A percentile compares a stretch with the other conserved stretches of the same genome.
These are phyloP conservation scores for Pogoniulus pusillus DNA, from an alignment of 2,797 vertebrate species.

Conservation along the genomic window DNA sequence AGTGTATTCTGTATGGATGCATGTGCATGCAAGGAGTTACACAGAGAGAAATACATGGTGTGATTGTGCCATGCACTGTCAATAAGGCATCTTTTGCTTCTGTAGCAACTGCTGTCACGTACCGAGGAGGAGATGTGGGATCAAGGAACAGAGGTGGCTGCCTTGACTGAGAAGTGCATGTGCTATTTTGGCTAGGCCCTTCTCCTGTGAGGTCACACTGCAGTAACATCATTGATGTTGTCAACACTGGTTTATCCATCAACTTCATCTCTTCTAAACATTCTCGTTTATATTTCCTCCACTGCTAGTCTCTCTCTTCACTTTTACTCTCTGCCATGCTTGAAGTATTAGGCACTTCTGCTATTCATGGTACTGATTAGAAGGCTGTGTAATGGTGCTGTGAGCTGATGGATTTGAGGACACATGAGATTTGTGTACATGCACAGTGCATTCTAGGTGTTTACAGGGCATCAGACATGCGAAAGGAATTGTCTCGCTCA, in stretches of 20 bases:
- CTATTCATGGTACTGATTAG: neutral
- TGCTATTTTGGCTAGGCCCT: neutral
- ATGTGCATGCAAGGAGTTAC: rapidly evolving
- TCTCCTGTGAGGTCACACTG: neutral
- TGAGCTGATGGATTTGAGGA: neutral
- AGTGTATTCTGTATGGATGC: neutral
- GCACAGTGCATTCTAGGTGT: neutral
- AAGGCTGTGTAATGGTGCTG: neutral
- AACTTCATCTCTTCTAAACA: neutral
- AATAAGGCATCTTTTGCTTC: neutral
- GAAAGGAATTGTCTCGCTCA: neutral
- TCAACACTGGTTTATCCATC: neutral
- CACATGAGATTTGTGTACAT: rapidly evolving
- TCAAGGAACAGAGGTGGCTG: neutral
- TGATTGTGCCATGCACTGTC: neutral
- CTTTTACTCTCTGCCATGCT: neutral
- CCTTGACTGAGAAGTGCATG: neutral
- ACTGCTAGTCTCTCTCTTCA: neutral
- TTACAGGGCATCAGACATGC: rapidly evolving
- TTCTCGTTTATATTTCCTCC: neutral
- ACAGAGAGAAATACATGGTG: neutral
- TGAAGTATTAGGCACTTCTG: neutral
- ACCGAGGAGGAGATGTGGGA: neutral
- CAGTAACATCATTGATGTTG: neutral
- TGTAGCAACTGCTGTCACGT: neutral